Evolutionary conservation across 2,113 vertebrate genomes (phyloP), one percentile per base, ranked within the genome.

Genomic region (Strix aluco): DNA sequence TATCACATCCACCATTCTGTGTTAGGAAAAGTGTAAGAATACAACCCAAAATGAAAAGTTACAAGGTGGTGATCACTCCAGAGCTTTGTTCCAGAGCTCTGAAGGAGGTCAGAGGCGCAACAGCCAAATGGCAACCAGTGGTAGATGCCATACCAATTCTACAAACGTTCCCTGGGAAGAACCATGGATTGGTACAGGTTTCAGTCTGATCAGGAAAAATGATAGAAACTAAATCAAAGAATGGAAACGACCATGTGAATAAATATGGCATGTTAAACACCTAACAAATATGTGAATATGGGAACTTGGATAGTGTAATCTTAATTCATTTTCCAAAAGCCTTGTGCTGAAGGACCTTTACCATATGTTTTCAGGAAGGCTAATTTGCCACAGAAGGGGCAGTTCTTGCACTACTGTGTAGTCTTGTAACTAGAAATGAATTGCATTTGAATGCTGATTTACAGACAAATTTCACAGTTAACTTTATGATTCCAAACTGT

Each of bases 211-310:
- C 40, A 74, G 42, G 29, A 12, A 26, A 47, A 75, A 2, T 5
- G 27, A 17, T 2, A 15, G 17, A 42, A 42, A 3, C 7, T 59
- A 59, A 49, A n/a, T 5, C 15, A 42, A 29, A 42, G 61, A 57
- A 3, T 59, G 47, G n/a, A 8, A 75, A 15, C 8, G 5, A 6
- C 30, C 9, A 0, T 9, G 29, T 85, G 55, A 55, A 7, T 67
- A 15, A 47, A 16, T 18, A 1, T 9, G 52, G 4, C 4, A 3
- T 4, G 6, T 8, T 32, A 11, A 36, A 79, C 52, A 42, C 73
- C 8, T 23, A 59, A 1, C 6, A 25, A 46, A 29, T 8, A 2
- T 2, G 5, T 78, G 62, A 34, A 1, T 19, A 0, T 19, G 36
- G 32, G 58, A 32, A 3, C 46, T 72, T 29, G 2, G 23, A 11